Conservation (phyloP, 2,113 vertebrate species). For the Onychostruthus taczanowskii region DNA sequence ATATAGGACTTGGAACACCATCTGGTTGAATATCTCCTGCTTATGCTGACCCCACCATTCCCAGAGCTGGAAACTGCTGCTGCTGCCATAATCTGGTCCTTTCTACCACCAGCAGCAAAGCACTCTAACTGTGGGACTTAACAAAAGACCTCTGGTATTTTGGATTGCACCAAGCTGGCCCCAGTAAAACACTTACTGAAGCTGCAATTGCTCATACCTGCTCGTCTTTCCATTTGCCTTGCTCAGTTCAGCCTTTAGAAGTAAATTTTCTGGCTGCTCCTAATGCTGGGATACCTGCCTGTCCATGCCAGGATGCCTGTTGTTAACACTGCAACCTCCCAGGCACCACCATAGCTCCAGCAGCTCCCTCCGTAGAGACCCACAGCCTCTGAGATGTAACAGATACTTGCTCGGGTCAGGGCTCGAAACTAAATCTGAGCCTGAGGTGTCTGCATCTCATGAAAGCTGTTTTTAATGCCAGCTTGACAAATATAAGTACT, state of each 20-base stretch:
- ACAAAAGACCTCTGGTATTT: neutral
- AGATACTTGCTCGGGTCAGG: neutral
- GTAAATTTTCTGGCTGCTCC: neutral
- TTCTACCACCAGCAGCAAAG: neutral
- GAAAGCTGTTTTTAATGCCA: neutral
- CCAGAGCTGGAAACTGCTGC: neutral
- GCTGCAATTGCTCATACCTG: neutral
- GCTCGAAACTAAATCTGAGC: conserved; percentile 23
- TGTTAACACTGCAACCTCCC: neutral
- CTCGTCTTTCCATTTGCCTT: neutral
- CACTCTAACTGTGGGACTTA: neutral
- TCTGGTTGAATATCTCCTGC: neutral
- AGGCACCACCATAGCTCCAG: neutral
- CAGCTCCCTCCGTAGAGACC: neutral
- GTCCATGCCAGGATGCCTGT: neutral
- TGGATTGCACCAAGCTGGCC: neutral
- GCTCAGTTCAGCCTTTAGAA: neutral
- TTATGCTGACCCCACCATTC: neutral
- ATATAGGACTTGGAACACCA: neutral
- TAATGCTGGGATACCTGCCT: neutral
- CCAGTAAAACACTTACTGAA: neutral
- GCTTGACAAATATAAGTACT: neutral
- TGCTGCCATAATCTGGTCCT: neutral
- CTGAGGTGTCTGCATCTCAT: neutral
- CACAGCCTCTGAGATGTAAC: neutral